Evolutionary conservation across 2,888 invertebrate species (phyloP), one percentile per base, ranked within the genome.

Genomic region (Cantharis lateralis): DNA sequence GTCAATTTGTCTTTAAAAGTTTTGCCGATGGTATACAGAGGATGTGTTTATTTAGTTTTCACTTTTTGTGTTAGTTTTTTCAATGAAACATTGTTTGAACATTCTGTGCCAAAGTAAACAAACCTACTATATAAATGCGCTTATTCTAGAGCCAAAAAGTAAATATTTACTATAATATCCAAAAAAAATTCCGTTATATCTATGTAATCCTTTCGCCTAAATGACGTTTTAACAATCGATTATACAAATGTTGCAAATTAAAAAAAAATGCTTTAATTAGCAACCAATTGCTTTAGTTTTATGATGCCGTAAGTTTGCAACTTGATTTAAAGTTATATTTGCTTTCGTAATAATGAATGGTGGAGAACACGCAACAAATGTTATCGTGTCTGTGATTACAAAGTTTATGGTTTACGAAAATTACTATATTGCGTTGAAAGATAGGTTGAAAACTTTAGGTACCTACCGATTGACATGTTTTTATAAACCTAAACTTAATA

Each of bases 91-190:
- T 80, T 83, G 83, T 83, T 83, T 83, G 81, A 82, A 82, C 79
- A 81, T 77, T 77, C 79, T 75, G 81, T 80, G 82, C 81, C 81
- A 83, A 81, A 78, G 82, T 83, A 83, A 83, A 83, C 83, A 83
- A 71, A 73, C 74, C 69, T 79, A 83, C 81, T 84, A 83, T 80
- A 84, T 84, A 72, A 77, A 74, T 78, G 72, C 72, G 68, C 71
- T 68, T 70, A 73, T 71, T 66, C 74, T 74, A 74, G 64, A 78
- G 76, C 48, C 72, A 72, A 71, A 48, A 72, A 75, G 78, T 76
- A 76, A 78, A 78, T 78, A 72, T 78, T 78, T 78, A 78, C 72
- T 71, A 68, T n/a, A 78, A 73, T 70, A 75, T 48, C 32, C 75
- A 78, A 72, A 72, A 26, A 75, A 32, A 75, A 71, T 70, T 72